Base-by-base conservation (phyloP, 2,888 invertebrate species). In the Rhabditophanes sp. region DNA sequence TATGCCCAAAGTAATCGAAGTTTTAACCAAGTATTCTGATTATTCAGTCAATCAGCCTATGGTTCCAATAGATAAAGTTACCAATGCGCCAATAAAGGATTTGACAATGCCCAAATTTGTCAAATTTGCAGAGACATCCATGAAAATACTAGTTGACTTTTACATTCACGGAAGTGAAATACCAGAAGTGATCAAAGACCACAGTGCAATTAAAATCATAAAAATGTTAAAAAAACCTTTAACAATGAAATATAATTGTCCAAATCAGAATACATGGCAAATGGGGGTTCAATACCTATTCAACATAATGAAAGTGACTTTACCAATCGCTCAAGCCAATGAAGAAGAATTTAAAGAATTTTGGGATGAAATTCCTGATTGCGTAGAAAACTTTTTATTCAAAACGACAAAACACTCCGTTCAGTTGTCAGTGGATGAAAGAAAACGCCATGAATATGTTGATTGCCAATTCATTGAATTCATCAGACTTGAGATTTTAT, bases 241-340 rank as follows among this genome's bases (percentile, higher is more conserved):
- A 48, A 73, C 77, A 12, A 72, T 79, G 69, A 82, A 82, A 68
- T 82, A 83, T 58, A 74, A 75, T 47, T 82, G 82, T 61, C 76
- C 78, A 6, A 77, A 79, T 3, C 75, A 78, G 35, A 75, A 76
- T 44, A 80, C 80, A 9, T 83, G 83, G 83, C 79, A 80, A 67
- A 66, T 81, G 48, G 78, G 79, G 9, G 78, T 81, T 21, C 76
- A 75, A 34, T 77, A 79, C 59, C 70, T 84, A 33, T 73, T 80
- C 35, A 73, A 77, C 52, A 76, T 84, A 15, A 69, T 90, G 41
- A 78, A 78, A 46, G 77, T 79, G 1, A 85, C 84, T 0, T 70
- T 93, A 24, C 85, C 85, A 4, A 73, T 88, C 15, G 87, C 87
- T 16, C 74, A 84, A 50, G 76, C 77, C 41, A 62, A 72, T 44